Conservation (phyloP, 2,797 vertebrate species). For the Coracias cyanogaster region DNA sequence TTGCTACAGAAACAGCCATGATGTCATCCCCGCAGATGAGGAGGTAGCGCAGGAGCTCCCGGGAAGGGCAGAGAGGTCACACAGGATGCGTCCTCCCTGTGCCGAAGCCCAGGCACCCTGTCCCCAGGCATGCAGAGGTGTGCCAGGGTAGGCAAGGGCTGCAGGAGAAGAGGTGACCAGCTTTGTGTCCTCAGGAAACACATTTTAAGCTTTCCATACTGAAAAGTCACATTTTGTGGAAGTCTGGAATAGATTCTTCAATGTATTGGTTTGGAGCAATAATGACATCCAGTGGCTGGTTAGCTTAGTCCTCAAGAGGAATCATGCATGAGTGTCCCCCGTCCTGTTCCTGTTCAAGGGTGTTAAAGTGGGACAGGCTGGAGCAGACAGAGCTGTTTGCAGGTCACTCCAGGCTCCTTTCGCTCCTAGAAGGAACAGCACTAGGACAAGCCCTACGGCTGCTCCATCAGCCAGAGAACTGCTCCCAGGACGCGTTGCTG, state of each 20-base stretch:
- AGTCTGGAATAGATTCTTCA: neutral
- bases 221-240: slow-evolving; percentile 27
- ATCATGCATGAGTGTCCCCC: fast-evolving
- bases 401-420: neutral
- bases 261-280: slow-evolving; percentile 66
- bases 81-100: fast-evolving
- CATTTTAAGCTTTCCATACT: neutral
- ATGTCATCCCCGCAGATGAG: neutral
- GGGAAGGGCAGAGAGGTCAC: slow-evolving; percentile 45
- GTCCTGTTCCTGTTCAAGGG: neutral
- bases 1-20: slow-evolving; percentile 25
- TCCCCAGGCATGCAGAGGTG: neutral
- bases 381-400: neutral
- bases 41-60: neutral
- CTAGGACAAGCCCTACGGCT: fast-evolving
- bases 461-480: neutral
- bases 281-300: slow-evolving; percentile 76
- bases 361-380: neutral
- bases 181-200: neutral
- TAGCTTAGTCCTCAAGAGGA: slow-evolving; percentile 37
- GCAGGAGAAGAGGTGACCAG: neutral
- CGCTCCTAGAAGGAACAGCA: neutral
- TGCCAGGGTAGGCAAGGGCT: neutral
- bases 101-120: neutral
- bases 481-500: neutral